Base-by-base conservation (phyloP, 2,113 vertebrate species). In the Mixornis gularis region DNA sequence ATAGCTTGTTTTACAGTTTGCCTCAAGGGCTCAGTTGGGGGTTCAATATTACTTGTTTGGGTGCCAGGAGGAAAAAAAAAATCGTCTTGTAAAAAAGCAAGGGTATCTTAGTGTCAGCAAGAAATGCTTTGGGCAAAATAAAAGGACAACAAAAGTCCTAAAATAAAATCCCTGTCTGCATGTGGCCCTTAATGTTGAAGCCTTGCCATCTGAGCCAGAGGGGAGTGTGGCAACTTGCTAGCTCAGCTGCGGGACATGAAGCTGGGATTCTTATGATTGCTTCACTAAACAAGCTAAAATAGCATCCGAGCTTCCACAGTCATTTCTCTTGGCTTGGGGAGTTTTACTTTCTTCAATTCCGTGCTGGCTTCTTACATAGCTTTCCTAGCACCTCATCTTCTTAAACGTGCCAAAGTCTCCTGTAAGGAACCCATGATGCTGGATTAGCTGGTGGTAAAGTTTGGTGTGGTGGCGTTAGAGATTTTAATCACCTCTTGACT, bases 181-280 rank as follows among this genome's bases (percentile, higher is more conserved):
- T 69, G 65, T 3, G 24, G 26, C 72, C 80, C 7, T 8, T 21
- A 13, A 9, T 73, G 64, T 55, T 70, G 71, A 59, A 77, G n/a
- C 51, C 16, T 77, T 46, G 34, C 70, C 43, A 46, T 60, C 70
- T 62, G 24, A 87, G 34, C 46, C 44, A 40, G 40, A 66, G 36
- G 5, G 20, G 17, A 62, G 12, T 13, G 78, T 48, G 81, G 66
- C 70, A 87, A 36, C 74, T 2, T 2, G 3, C 77, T 84, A 0
- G 0, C 51, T 78, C 29, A 46, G 30, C 76, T 43, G 60, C 1
- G 3, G 68, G 68, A 74, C 0, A 2, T 1, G 1, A 24, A 81
- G 76, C 51, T 88, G 64, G 17, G 56, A 38, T 91, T 83, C 76
- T 72, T 72, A 30, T 3, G 51, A 30, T 63, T 80, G 36, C 68